phyloP scores from a whole-genome alignment of 2,113 vertebrate genomes.

The Hippocampus barbouri region DNA sequence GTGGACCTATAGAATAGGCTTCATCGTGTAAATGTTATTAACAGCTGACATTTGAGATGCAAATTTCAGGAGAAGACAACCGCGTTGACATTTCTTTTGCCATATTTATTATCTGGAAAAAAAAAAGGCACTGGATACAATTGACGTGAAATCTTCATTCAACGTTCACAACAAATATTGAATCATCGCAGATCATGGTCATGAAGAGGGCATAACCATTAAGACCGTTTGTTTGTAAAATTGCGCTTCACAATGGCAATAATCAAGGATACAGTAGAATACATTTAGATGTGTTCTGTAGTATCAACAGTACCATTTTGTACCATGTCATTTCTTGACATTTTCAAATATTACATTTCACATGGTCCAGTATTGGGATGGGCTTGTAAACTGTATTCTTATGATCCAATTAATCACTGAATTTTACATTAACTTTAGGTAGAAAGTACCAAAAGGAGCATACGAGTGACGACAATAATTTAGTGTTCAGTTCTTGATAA shows the following conservation, averaged over 20 bases:
- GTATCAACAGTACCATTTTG: constrained; percentile 13
- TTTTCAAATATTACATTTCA: not conserved
- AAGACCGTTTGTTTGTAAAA: constrained; percentile 21
- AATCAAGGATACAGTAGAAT: not conserved
- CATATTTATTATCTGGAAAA: constrained; percentile 62
- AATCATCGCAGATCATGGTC: constrained; percentile 43
- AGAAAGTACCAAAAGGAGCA: too few species aligned
- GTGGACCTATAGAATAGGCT: not conserved
- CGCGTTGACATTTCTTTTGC: constrained; percentile 14
- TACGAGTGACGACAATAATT: not conserved
- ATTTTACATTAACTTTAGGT: not conserved
- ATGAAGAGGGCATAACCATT: constrained; percentile 25
- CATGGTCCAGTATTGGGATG: not conserved
- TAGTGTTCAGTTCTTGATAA: not conserved
- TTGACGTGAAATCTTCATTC: constrained; percentile 57
- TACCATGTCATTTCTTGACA: not conserved
- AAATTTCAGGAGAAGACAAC: not conserved
- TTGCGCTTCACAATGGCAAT: constrained; percentile 11
- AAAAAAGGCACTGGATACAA: constrained; percentile 74
- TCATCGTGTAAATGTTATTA: not conserved
- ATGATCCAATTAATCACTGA: not conserved
- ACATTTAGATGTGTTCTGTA: not conserved
- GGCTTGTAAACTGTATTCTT: not conserved
- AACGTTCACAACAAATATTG: constrained; percentile 44
- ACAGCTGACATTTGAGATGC: not conserved